Evolutionary conservation across 2,797 vertebrate genomes (phyloP).

Genomic region (Perdix hodgsoniae): DNA sequence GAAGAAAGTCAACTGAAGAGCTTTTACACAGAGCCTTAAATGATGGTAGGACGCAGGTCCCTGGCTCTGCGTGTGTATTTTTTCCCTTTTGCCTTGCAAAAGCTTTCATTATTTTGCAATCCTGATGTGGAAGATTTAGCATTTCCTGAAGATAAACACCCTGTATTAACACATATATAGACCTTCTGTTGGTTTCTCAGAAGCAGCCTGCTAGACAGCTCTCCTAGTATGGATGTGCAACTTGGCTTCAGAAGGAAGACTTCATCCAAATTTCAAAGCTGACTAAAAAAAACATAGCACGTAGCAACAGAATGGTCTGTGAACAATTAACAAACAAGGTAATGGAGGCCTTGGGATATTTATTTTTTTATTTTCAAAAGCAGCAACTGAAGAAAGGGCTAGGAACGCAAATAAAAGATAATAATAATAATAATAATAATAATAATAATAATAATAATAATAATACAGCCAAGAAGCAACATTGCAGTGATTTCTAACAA

Average conservation of each 20-base stretch:
- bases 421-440: too few species aligned
- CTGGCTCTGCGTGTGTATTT: neutral
- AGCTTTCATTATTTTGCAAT: neutral
- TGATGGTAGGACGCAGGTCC: neutral
- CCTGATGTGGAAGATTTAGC: conserved; percentile 12
- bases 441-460: too few species aligned
- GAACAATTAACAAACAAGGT: neutral
- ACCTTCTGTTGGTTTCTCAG: conserved; percentile 37
- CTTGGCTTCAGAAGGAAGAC: neutral
- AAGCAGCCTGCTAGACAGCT: conserved; percentile 1
- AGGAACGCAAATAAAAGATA: neutral
- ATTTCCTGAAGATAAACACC: conserved; percentile 31
- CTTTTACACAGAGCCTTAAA: neutral
- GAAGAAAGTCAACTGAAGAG: neutral
- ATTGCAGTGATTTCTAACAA: neutral
- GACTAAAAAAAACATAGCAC: neutral
- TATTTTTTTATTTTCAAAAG: neutral
- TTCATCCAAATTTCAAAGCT: fast-evolving
- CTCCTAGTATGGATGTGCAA: neutral
- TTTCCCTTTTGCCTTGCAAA: neutral
- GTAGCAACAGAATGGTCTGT: neutral
- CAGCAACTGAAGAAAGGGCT: neutral
- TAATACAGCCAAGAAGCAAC: neutral
- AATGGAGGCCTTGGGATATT: neutral
- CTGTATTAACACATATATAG: neutral